Conservation (phyloP, 2,113 vertebrate species). For the Puffinus mauretanicus region DNA sequence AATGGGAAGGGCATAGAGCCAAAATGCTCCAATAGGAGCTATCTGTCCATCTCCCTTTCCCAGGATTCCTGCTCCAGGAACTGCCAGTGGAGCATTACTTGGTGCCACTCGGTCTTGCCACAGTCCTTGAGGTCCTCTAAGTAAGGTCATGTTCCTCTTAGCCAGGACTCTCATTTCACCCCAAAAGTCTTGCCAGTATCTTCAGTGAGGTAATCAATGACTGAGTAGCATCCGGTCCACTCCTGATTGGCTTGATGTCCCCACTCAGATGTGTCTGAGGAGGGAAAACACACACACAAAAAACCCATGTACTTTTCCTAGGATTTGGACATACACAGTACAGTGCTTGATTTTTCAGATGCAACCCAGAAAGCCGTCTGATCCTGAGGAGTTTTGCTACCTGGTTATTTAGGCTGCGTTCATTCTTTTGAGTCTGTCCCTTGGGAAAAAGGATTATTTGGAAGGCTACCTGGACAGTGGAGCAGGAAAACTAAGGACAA, state of each 20-base stretch:
- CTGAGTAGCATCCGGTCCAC: slow-evolving; percentile 46
- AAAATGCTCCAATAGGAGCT: slow-evolving; percentile 33
- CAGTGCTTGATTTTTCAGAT: not conserved
- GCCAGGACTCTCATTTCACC: slow-evolving; percentile 49
- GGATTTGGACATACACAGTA: slow-evolving; percentile 16
- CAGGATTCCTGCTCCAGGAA: slow-evolving; percentile 28
- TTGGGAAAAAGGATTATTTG: slow-evolving; percentile 11
- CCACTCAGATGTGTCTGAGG: slow-evolving; percentile 65
- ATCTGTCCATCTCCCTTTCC: slow-evolving; percentile 20
- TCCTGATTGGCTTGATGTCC: slow-evolving; percentile 41
- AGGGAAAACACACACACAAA: slow-evolving; percentile 61
- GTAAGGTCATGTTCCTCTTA: slow-evolving; percentile 49
- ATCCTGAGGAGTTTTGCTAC: not conserved
- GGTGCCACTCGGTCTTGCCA: slow-evolving; percentile 23
- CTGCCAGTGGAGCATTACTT: slow-evolving; percentile 19
- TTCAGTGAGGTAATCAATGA: slow-evolving; percentile 53
- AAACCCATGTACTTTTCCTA: slow-evolving; percentile 44
- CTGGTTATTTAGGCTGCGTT: not conserved
- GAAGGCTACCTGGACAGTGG: not conserved
- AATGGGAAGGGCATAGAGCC: slow-evolving; percentile 1
- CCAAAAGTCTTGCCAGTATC: slow-evolving; percentile 54
- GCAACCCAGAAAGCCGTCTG: not conserved
- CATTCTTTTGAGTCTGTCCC: not conserved
- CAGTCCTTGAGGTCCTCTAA: slow-evolving; percentile 50
- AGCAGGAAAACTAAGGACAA: not conserved